Percentiles rank a stretch among this genome's conserved stretches.
Evolutionary conservation across 2,888 invertebrate species (phyloP).

Genomic region (Meandrusa payeni): DNA sequence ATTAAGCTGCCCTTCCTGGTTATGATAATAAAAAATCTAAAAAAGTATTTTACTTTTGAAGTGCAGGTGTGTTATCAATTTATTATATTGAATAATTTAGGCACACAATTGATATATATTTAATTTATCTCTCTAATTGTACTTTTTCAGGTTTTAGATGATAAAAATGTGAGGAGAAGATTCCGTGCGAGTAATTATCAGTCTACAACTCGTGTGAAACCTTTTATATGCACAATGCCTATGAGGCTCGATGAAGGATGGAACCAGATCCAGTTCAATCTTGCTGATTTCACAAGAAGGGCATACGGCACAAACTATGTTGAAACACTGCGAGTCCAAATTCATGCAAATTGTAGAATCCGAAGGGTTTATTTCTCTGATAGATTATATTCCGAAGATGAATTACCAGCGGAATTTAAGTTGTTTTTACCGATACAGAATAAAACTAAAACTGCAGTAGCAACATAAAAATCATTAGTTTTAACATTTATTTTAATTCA

Average conservation of each 20-base stretch:
- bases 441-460: constrained; percentile 81
- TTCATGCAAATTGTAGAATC: constrained; percentile 97
- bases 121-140: constrained; percentile 26
- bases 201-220: constrained; percentile 95
- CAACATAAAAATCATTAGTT: constrained; percentile 53
- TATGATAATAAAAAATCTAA: constrained; percentile 96
- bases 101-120: constrained; percentile 1
- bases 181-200: constrained; percentile 98
- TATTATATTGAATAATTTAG: background rate
- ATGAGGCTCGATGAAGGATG: constrained; percentile 96
- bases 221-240: constrained; percentile 99
- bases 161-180: constrained; percentile 93
- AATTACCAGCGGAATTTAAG: constrained; percentile 97
- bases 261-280: constrained; percentile 97
- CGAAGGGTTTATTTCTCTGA: constrained; percentile 95
- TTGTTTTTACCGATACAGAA: constrained; percentile 96
- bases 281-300: constrained; percentile 95
- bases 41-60: constrained; percentile 97
- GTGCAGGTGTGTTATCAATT: constrained; percentile 87
- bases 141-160: constrained; percentile 90
- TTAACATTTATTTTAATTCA: constrained; percentile 27
- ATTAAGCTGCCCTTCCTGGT: constrained; percentile 96
- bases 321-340: constrained; percentile 94
- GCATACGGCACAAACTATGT: constrained; percentile 98
- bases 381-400: constrained; percentile 95